Percentiles rank a stretch among this genome's conserved stretches.
phyloP scores from a whole-genome alignment of 2,888 invertebrate species.

The Dioctria rufipes region DNA sequence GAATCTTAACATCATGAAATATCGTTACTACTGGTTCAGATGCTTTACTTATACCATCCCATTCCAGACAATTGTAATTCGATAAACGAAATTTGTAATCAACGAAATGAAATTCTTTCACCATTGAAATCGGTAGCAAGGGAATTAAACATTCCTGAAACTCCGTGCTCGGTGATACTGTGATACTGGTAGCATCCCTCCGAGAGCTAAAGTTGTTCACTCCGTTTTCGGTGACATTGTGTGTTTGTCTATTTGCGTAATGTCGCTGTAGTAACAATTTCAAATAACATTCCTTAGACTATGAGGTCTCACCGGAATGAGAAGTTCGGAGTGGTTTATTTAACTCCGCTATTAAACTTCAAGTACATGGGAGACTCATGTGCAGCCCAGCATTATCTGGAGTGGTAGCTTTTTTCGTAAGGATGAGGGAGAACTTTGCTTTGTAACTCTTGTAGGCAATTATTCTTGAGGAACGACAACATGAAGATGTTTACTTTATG shows the following conservation, averaged over 20 bases:
- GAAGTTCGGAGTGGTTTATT: conserved; percentile 45
- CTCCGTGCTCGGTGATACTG: conserved; percentile 22
- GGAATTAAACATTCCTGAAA: conserved; percentile 52
- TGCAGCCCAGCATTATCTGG: conserved; percentile 22
- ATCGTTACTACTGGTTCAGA: neutral
- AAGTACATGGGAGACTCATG: conserved; percentile 21
- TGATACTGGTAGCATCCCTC: neutral
- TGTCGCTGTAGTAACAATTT: conserved; percentile 46
- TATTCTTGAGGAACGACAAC: conserved; percentile 10
- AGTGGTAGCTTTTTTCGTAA: neutral
- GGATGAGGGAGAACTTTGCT: conserved; percentile 22
- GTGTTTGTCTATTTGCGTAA: conserved; percentile 44
- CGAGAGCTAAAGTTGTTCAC: conserved; percentile 35
- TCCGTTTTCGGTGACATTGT: neutral
- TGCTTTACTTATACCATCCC: neutral
- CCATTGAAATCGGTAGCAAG: conserved; percentile 47
- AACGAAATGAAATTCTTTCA: conserved; percentile 55
- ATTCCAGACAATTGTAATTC: conserved; percentile 33
- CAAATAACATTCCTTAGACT: conserved; percentile 48
- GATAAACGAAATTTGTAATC: conserved; percentile 57
- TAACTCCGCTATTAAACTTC: conserved; percentile 46
- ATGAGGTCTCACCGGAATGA: conserved; percentile 38
- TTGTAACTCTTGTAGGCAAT: conserved; percentile 42
- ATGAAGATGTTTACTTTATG: conserved; percentile 42
- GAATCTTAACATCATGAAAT: neutral